These are phyloP conservation scores for Turritopsis rubra DNA, from an alignment of 30 jellyfish, hydroid and myxozoan genomes.

Conservation along the genomic window DNA sequence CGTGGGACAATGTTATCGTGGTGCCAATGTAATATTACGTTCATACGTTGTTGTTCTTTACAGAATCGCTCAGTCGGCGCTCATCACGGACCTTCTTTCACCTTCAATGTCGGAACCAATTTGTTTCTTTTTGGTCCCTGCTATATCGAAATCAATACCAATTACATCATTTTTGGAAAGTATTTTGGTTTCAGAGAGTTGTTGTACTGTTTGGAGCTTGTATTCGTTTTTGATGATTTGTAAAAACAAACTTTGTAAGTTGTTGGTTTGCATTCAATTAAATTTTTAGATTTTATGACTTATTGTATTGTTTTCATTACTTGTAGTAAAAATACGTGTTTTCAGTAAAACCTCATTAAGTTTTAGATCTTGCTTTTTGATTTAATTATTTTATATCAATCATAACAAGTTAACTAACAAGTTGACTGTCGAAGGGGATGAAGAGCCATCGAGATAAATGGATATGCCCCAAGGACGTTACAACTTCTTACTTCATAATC, in stretches of 20 bases:
- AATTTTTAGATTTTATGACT: background rate
- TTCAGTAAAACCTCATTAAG: no score
- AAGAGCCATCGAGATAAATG: no score
- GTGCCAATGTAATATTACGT: no score
- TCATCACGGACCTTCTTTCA: conserved; percentile 44
- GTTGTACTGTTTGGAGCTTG: conserved; percentile 45
- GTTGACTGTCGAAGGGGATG: no score
- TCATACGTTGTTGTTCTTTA: no score
- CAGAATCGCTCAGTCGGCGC: conserved; percentile 13
- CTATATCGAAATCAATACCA: conserved; percentile 46
- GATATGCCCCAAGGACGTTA: no score
- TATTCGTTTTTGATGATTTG: conserved; percentile 56
- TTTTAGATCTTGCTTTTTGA: no score
- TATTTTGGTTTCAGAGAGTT: background rate
- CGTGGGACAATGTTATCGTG: no score
- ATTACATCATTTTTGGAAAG: conserved; percentile 33
- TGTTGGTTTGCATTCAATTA: background rate
- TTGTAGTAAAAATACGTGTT: background rate
- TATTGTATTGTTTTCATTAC: background rate
- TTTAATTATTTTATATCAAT: no score
- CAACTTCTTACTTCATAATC: no score
- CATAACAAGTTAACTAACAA: no score
- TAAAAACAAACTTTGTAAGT: conserved; percentile 60
- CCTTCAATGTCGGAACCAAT: conserved; percentile 75
- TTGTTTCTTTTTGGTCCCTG: conserved; percentile 67